Evolutionary conservation across 1,140 invertebrate species (phyloP), one percentile per base, ranked within the genome.

Genomic region (Muscidifurax raptorellus): DNA sequence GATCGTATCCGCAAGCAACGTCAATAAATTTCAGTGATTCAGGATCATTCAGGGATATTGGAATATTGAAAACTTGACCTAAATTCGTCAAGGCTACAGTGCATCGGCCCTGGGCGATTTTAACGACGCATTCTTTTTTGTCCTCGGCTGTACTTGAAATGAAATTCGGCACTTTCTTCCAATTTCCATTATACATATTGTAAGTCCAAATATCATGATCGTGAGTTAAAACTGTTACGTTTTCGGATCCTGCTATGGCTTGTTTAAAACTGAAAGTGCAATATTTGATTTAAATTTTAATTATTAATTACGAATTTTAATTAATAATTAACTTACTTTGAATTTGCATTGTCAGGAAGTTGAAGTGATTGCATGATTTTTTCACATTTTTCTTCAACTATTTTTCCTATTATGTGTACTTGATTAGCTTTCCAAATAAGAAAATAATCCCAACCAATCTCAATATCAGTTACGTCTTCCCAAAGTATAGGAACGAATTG

Each of bases 1-100:
- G 97, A 90, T 98, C 97, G 90, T 96, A 95, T 5, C 97, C 97
- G 92, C 96, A 96, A 76, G 93, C 92, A 67, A 98, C 90, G 89
- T 97, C 95, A 72, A 93, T 91, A 75, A 96, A 93, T 88, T 94
- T 94, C 47, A 94, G 88, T 77, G 90, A 88, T 87, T 93, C 93
- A 86, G 93, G 93, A 85, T 94, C 94, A 82, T 95, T 92, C 22
- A 96, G 88, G 86, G 94, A 91, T 52, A 90, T 93, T 15, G 95
- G 95, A 69, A 95, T 90, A 86, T 94, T 94, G 83, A 94, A 96
- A 2, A 96, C 88, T 67, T 90, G 89, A 80, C 96, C 92, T 87
- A 92, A 90, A 89, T 93, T 92, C 15, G 91, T 93, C 28, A 93
- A 86, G 69, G 88, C 89, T 6, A 92, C 87, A 7, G 87, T 88